A percentile compares a stretch with the other conserved stretches of the same genome.
Evolutionary conservation across 2,888 invertebrate genomes (phyloP).

Genomic region (Laspeyria flexula): DNA sequence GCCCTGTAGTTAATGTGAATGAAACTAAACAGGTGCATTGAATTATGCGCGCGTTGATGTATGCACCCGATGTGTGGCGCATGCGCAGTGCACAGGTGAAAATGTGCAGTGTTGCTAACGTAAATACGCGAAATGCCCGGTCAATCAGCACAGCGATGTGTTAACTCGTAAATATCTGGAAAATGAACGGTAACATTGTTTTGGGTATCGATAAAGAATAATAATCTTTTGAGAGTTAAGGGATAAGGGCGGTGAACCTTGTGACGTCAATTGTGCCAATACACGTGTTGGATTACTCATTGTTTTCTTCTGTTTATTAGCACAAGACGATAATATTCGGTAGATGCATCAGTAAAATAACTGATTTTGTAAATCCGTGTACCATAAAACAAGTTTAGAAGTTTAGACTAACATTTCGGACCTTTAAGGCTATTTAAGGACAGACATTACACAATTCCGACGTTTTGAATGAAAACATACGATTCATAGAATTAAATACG

Average conservation of each 20-base stretch:
- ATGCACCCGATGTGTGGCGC: slow-evolving; percentile 43
- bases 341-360: too few species aligned
- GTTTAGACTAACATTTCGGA: too few species aligned
- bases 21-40: slow-evolving; percentile 53
- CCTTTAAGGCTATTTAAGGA: too few species aligned
- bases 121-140: slow-evolving; percentile 50
- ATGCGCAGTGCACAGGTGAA: slow-evolving; percentile 46
- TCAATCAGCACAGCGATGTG: slow-evolving; percentile 42
- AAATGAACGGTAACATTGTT: slow-evolving; percentile 40
- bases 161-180: slow-evolving; percentile 45
- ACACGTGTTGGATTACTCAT: not conserved
- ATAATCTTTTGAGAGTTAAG: slow-evolving; percentile 41
- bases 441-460: too few species aligned
- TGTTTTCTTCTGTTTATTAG: not conserved
- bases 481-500: too few species aligned
- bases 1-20: slow-evolving; percentile 34
- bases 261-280: not conserved
- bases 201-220: slow-evolving; percentile 38
- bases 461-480: too few species aligned
- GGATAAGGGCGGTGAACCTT: slow-evolving; percentile 33
- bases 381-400: too few species aligned
- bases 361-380: too few species aligned
- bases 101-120: slow-evolving; percentile 48
- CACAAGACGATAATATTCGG: too few species aligned
- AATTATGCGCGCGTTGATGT: slow-evolving; percentile 47